Base-by-base conservation (phyloP, 2,888 invertebrate species). In the Entomobrya proxima region DNA sequence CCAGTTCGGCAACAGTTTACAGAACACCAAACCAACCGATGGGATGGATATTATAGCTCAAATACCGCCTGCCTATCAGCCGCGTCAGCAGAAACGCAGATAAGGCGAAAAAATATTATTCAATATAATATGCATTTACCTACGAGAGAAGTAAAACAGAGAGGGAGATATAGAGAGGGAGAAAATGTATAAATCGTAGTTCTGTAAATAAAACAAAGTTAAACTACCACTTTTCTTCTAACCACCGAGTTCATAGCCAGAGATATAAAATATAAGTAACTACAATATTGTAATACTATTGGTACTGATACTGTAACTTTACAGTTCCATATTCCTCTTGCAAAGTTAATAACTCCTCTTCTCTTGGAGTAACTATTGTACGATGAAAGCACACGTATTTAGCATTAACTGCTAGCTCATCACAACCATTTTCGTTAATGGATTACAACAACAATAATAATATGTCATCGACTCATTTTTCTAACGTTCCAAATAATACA, bases 381-480 rank as follows among this genome's bases (percentile, higher is more conserved):
- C n/a, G 21, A 37, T 55, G 40, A 30, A 58, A 76, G 40, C 37
- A 9, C 1, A 74, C 30, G 52, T 74, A 74, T 74, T 74, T 74
- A 52, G 74, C 74, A 58, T 76, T 58, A 76, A 55, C 58, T 76
- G 58, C 55, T 40, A 6, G 9, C 69, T 69, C 67, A 76, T 76
- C 76, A 76, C 76, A 55, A 27, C 76, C 76, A 76, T 76, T 76
- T 76, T 58, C 40, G 76, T 76, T 76, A 76, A 76, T 76, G 76
- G 76, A 76, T 58, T 76, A 76, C 76, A 55, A 58, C 76, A 76
- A 76, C 76, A 76, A 76, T 58, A 76, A 58, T 76, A 76, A 76
- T 61, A 61, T 74, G 74, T 82, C 81, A 82, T 82, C 80, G 40
- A 80, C 81, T 82, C 75, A 69, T 72, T 72, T 72, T 72, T 67